Evolutionary conservation across 2,113 vertebrate species (phyloP).

Genomic region (Mesocricetus auratus): DNA sequence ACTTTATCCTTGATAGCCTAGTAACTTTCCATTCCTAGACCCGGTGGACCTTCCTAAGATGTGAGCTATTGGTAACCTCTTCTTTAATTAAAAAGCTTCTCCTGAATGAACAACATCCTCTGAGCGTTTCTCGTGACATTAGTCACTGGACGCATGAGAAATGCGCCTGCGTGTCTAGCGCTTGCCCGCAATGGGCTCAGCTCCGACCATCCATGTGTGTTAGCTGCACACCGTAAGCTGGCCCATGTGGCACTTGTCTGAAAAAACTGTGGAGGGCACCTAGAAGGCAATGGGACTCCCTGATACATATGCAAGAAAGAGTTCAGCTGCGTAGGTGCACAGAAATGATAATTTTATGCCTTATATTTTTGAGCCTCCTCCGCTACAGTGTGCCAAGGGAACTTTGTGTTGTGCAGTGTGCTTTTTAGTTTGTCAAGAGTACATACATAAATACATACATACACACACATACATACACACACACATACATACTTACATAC

Average conservation of each 20-base stretch:
- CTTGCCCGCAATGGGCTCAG: not conserved
- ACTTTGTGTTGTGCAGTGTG: not conserved
- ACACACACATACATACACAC: not conserved
- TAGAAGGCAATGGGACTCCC: not conserved
- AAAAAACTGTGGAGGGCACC: not conserved
- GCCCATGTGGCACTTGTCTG: not conserved
- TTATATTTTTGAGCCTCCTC: not conserved
- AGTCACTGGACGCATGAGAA: constrained; percentile 5
- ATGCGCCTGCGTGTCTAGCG: not conserved
- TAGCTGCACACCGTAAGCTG: not conserved
- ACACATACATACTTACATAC: fast-evolving
- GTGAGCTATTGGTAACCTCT: constrained; percentile 56
- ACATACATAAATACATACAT: not conserved
- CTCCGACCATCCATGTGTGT: fast-evolving
- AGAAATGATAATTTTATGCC: not conserved
- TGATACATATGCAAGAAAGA: not conserved
- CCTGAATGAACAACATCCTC: constrained; percentile 37
- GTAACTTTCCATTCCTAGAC: constrained; percentile 53
- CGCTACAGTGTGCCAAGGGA: not conserved
- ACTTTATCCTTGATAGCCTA: not conserved
- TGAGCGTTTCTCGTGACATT: constrained; percentile 31
- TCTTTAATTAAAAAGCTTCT: constrained; percentile 64
- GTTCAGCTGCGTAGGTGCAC: not conserved
- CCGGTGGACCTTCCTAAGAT: constrained; percentile 2
- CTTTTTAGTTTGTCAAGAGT: constrained; percentile 46